phyloP scores from a whole-genome alignment of 2,888 invertebrate genomes.

The Synanthedon vespiformis region DNA sequence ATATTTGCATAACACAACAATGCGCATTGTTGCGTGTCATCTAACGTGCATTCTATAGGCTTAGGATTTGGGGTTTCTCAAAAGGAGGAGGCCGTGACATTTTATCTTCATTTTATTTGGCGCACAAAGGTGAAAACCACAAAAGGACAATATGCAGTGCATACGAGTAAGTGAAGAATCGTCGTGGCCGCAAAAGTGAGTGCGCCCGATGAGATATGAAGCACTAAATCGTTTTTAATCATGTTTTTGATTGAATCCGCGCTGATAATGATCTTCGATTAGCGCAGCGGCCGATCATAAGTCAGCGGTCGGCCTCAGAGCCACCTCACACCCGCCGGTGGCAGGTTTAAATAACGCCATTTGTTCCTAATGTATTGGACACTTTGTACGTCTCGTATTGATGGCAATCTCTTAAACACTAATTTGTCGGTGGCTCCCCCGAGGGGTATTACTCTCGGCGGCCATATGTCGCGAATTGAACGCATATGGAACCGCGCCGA shows the following conservation, averaged over 20 bases:
- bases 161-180: no score
- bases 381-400: slow-evolving; percentile 33
- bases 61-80: no score
- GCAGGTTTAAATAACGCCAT: slow-evolving; percentile 45
- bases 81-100: no score
- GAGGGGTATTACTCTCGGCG: slow-evolving; percentile 16
- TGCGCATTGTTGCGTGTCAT: no score
- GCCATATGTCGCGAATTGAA: slow-evolving; percentile 56
- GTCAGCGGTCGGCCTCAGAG: slow-evolving; percentile 9
- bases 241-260: slow-evolving; percentile 52
- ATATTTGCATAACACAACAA: no score
- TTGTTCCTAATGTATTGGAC: slow-evolving; percentile 61
- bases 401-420: slow-evolving; percentile 62
- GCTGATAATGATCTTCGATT: slow-evolving; percentile 57
- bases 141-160: no score
- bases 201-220: slow-evolving; percentile 11
- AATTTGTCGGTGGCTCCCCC: slow-evolving; percentile 40
- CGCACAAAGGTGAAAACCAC: no score
- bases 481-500: slow-evolving; percentile 8
- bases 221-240: slow-evolving; percentile 51
- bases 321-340: slow-evolving; percentile 1
- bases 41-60: no score
- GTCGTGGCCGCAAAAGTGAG: neutral
- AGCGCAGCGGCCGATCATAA: slow-evolving; percentile 21
- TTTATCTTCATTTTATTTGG: no score